Conservation (phyloP, 2,113 vertebrate genomes). For the human region GRCh38 chr1:203440501-203441000, state of each 20-base stretch:
- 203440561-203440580: not conserved
- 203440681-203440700: not conserved
- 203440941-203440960: not conserved
- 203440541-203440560: too few species aligned
- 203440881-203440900: not conserved
- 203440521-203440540: not conserved
- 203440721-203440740: not conserved
- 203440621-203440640: not conserved
- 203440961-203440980: not conserved
- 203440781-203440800: not conserved
- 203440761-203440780: not conserved
- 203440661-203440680: not conserved
- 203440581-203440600: not conserved
- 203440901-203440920: not conserved
- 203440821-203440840: not conserved
- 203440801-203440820: conserved; percentile 26
- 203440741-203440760: not conserved
- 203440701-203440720: not conserved
- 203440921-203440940: conserved; percentile 56
- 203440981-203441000: conserved; percentile 45
- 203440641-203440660: not conserved
- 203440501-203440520: not conserved
- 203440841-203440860: not conserved
- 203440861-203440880: not conserved
- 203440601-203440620: not conserved